These are phyloP conservation scores for Neuroscelio doddi DNA, from an alignment of 2,888 invertebrate species.

Conservation along the genomic window DNA sequence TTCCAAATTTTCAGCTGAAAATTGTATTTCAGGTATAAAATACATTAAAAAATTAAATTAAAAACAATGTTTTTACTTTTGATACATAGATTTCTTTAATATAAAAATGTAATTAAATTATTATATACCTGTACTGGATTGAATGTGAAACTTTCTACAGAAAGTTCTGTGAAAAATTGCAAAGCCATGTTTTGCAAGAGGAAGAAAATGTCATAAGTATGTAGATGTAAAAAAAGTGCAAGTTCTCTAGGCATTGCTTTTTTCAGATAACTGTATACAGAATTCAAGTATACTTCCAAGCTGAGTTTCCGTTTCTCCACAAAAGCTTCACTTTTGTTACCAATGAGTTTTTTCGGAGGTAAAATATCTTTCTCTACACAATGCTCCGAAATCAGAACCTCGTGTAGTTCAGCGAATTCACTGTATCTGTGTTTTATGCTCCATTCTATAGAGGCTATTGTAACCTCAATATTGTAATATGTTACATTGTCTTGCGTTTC, in stretches of 20 bases:
- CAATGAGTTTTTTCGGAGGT: constrained; percentile 94
- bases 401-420: constrained; percentile 89
- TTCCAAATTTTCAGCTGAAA: too few relatives aligned
- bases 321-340: constrained; percentile 91
- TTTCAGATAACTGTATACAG: constrained; percentile 83
- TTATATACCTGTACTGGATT: constrained; percentile 84
- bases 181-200: constrained; percentile 87
- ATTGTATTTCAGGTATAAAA: too few relatives aligned
- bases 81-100: too few relatives aligned
- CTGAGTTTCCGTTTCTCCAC: constrained; percentile 87
- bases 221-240: constrained; percentile 90
- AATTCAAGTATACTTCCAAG: constrained; percentile 86
- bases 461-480: constrained; percentile 82
- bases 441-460: constrained; percentile 85
- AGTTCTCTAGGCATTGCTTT: constrained; percentile 86
- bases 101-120: too few relatives aligned
- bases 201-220: constrained; percentile 91
- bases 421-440: constrained; percentile 81
- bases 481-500: constrained; percentile 80
- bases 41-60: too few relatives aligned
- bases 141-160: constrained; percentile 78
- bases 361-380: constrained; percentile 88
- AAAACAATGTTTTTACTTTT: too few relatives aligned
- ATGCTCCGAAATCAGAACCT: constrained; percentile 85
- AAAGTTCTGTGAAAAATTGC: constrained; percentile 83